Evolutionary conservation across 1,140 invertebrate genomes (phyloP).

Genomic region (Caenorhabditis remanei): DNA sequence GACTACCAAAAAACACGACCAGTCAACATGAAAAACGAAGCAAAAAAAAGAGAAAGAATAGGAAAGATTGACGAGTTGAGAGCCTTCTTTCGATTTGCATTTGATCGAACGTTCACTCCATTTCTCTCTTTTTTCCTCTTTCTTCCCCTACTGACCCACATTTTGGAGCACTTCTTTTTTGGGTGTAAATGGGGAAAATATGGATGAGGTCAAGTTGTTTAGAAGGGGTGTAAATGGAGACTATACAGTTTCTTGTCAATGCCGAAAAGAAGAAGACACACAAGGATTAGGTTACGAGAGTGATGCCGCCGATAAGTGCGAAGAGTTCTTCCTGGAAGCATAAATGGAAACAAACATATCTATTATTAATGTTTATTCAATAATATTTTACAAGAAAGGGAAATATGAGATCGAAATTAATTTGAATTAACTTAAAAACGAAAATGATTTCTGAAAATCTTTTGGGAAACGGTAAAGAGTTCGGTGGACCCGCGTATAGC

Average conservation of each 20-base stretch:
- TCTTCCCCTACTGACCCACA: slow-evolving; percentile 36
- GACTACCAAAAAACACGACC: not conserved
- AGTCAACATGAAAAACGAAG: slow-evolving; percentile 11
- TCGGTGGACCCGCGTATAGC: not conserved
- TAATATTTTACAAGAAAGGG: not conserved
- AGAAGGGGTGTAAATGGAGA: slow-evolving; percentile 41
- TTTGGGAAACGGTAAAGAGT: slow-evolving; percentile 5
- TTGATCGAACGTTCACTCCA: slow-evolving; percentile 31
- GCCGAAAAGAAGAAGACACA: not conserved
- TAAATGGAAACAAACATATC: not conserved
- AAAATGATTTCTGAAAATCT: not conserved
- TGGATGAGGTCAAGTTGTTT: slow-evolving; percentile 31
- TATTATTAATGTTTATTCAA: not conserved
- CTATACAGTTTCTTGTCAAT: slow-evolving; percentile 17
- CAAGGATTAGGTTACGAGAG: slow-evolving; percentile 11
- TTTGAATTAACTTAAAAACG: not conserved
- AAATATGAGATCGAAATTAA: not conserved
- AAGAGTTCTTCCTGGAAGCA: not conserved
- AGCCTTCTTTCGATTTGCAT: slow-evolving; percentile 34
- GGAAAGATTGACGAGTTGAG: slow-evolving; percentile 22
- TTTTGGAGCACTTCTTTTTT: slow-evolving; percentile 28
- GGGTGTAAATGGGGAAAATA: not conserved
- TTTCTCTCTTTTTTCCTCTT: not conserved
- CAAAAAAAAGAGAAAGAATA: not conserved
- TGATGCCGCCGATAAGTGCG: not conserved